Conservation (phyloP, 2,113 vertebrate genomes). For the Gavia stellata region DNA sequence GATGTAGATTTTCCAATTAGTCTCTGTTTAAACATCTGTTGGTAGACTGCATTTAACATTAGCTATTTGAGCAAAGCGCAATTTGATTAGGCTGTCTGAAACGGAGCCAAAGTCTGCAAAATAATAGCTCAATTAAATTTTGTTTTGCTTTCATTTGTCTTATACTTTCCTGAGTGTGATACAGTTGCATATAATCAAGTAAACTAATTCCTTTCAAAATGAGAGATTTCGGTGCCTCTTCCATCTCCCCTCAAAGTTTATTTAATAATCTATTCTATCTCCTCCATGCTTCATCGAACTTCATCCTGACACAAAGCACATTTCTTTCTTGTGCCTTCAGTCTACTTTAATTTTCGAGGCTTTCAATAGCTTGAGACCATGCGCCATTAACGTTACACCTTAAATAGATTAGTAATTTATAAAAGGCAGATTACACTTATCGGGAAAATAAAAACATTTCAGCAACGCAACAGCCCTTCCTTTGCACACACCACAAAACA, state of each 20-base stretch:
- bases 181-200: constrained; percentile 74
- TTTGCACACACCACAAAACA: not conserved
- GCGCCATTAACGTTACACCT: constrained; percentile 43
- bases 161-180: constrained; percentile 75
- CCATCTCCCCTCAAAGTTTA: constrained; percentile 52
- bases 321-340: constrained; percentile 56
- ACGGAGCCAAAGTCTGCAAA: constrained; percentile 80
- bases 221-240: constrained; percentile 65
- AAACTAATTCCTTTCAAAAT: constrained; percentile 73
- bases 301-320: constrained; percentile 64
- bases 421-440: constrained; percentile 34
- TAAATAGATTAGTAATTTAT: constrained; percentile 51
- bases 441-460: not conserved
- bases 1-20: constrained; percentile 80
- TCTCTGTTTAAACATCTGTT: constrained; percentile 78
- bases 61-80: constrained; percentile 75
- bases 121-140: constrained; percentile 84
- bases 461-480: not conserved
- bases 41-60: constrained; percentile 76
- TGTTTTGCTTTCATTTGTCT: constrained; percentile 79
- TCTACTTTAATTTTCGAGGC: constrained; percentile 59
- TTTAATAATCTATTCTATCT: constrained; percentile 70
- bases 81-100: constrained; percentile 82
- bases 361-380: constrained; percentile 52
- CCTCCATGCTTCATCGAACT: constrained; percentile 52